These are phyloP conservation scores for Nyctereutes procyonoides DNA, from an alignment of 2,113 vertebrate species.

Conservation along the genomic window DNA sequence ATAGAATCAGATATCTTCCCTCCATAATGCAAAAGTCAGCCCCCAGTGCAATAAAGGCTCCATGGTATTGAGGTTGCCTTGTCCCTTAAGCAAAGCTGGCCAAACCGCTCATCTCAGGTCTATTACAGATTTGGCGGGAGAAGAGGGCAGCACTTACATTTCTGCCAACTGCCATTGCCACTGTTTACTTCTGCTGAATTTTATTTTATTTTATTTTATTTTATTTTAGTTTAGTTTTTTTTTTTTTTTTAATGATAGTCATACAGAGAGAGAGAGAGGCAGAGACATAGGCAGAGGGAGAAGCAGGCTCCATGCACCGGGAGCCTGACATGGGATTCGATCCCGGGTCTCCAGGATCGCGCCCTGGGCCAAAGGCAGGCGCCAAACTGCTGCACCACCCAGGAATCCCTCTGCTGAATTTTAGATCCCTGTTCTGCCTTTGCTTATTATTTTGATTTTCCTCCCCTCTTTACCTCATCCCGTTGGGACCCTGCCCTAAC, in stretches of 20 bases:
- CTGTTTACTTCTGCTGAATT: neutral
- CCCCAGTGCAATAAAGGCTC: rapidly evolving
- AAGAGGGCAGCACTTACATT: neutral
- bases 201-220: no score
- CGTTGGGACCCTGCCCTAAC: neutral
- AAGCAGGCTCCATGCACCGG: no score
- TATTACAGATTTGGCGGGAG: neutral
- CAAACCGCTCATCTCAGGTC: neutral
- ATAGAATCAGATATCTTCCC: neutral
- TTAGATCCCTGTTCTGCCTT: neutral
- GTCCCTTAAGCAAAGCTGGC: neutral
- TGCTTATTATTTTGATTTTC: neutral
- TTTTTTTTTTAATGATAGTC: no score
- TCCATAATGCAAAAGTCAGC: neutral
- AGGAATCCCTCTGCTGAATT: neutral
- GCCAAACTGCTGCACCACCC: no score
- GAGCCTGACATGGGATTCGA: no score
- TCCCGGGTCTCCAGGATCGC: no score
- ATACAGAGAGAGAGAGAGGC: no score
- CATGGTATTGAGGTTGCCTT: no score
- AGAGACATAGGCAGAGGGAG: no score
- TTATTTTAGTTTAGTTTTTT: no score
- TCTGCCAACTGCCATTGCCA: neutral
- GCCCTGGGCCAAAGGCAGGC: no score
- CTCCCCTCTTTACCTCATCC: neutral